These are phyloP conservation scores for Ciconia maguari DNA, from an alignment of 2,113 vertebrate genomes.

Conservation along the genomic window DNA sequence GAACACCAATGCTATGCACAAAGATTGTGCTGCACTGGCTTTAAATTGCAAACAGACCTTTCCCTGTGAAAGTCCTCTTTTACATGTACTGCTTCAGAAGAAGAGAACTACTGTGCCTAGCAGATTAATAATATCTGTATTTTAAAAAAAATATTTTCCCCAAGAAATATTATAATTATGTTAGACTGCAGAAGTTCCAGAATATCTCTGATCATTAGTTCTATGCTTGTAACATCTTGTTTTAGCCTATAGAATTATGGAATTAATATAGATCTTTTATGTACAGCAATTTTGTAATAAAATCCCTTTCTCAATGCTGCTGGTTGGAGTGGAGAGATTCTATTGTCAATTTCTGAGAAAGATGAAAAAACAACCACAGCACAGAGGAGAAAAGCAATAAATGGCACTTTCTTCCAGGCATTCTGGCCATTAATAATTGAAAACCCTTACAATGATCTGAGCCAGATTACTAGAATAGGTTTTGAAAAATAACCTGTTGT, in stretches of 20 bases:
- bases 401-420: neutral
- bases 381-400: neutral
- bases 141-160: neutral
- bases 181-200: neutral
- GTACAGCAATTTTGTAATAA: neutral
- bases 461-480: neutral
- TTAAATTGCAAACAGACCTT: neutral
- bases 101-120: neutral
- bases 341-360: neutral
- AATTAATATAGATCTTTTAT: neutral
- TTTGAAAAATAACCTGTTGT: slow-evolving; percentile 28
- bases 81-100: neutral
- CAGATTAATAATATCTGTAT: neutral
- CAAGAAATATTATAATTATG: neutral
- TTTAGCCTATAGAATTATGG: neutral
- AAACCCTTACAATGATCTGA: neutral
- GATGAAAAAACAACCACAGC: neutral
- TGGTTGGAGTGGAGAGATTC: neutral
- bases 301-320: neutral
- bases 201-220: neutral
- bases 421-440: slow-evolving; percentile 21
- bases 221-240: neutral
- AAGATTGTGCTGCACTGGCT: neutral
- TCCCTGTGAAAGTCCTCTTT: neutral
- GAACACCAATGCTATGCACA: neutral